Base-by-base conservation (phyloP, 1,140 invertebrate genomes). In the Diprion similis region DNA sequence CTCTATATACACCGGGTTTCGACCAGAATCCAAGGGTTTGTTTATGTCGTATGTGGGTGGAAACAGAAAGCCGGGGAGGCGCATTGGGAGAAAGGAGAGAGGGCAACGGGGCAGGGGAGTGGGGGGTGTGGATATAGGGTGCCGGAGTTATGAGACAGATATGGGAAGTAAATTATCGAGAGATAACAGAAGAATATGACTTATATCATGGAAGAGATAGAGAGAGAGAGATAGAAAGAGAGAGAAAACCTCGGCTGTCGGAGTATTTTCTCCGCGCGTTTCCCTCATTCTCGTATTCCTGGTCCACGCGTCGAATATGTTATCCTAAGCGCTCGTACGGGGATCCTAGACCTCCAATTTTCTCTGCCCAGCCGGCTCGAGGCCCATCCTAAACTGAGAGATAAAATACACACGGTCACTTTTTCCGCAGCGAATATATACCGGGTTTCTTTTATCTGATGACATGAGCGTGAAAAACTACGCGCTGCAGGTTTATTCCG, bases 131-230 rank as follows among this genome's bases (percentile, higher is more conserved):
- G 66, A 45, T 17, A 45, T 18, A 68, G 66, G 37, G 15, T 18
- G 18, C 2, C 19, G 18, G 66, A 68, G 66, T 68, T 68, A 68
- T 68, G 66, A 7, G 66, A 68, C 66, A 68, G 66, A 68, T 68
- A 68, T 68, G 66, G 66, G 18, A 18, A 68, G 66, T 68, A 68
- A 68, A 68, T 68, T 68, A 68, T 68, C 66, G 18, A 18, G 66
- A 68, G 66, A 68, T 68, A 68, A 68, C 11, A 68, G 66, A 68
- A 45, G 66, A 68, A 68, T 68, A 68, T 68, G 66, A 68, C 4
- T 11, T 45, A 68, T 68, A 68, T 68, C 66, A 18, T 0, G 17
- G 13, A 11, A 13, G 18, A 68, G 37, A 68, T 4, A 8, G 66
- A 68, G 59, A 6, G 59, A 17, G 8, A 17, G 59, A 64, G 59